Percentiles rank a stretch among this genome's conserved stretches.
phyloP scores from a whole-genome alignment of 2,888 invertebrate species.

The Galerucella nymphaeae region DNA sequence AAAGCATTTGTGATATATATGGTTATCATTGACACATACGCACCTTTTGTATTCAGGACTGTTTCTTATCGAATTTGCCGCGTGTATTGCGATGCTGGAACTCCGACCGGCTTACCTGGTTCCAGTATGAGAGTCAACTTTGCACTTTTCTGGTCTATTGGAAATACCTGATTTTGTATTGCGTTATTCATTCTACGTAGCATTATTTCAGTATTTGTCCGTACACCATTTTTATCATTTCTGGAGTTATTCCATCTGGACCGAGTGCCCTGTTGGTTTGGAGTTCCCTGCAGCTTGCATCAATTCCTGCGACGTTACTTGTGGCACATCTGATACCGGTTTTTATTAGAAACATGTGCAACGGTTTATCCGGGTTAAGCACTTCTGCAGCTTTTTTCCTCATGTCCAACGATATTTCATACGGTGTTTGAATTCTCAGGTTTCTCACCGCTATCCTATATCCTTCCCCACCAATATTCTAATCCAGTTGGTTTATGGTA shows the following conservation, averaged over 20 bases:
- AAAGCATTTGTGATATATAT: too few species aligned
- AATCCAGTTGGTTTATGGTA: too few species aligned
- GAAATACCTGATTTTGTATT: not conserved
- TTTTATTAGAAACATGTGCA: too few species aligned
- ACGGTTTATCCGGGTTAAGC: too few species aligned
- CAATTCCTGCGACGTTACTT: too few species aligned
- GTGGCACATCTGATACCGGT: too few species aligned
- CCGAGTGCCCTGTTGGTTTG: not conserved
- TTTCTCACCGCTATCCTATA: too few species aligned
- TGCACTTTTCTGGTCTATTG: too few species aligned
- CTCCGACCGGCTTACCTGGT: not conserved
- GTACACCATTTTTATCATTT: not conserved
- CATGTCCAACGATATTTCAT: too few species aligned
- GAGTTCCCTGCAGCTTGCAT: not conserved
- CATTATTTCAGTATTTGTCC: not conserved
- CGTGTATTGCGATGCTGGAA: not conserved
- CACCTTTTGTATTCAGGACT: not conserved
- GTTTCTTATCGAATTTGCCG: slow-evolving; percentile 2
- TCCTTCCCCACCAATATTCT: too few species aligned
- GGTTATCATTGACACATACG: not conserved
- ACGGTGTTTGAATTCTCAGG: too few species aligned
- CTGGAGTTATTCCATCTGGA: not conserved
- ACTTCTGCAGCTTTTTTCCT: too few species aligned
- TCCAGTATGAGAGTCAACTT: slow-evolving; percentile 7
- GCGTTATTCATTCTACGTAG: slow-evolving; percentile 2